phyloP scores from a whole-genome alignment of 2,888 invertebrate genomes.

The Eulithis testata region DNA sequence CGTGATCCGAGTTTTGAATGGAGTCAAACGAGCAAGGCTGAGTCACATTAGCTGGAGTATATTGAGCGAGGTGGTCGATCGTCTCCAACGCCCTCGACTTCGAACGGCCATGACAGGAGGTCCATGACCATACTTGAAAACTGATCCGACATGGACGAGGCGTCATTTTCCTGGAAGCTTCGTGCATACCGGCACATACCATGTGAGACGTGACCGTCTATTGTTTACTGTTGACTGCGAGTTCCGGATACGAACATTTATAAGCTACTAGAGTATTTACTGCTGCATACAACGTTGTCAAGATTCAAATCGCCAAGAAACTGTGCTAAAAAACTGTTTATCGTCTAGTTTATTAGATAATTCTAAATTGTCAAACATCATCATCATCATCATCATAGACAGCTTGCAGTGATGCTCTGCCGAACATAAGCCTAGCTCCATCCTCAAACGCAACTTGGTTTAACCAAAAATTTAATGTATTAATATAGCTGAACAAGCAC shows the following conservation, averaged over 20 bases:
- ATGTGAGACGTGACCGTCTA: slow-evolving; percentile 23
- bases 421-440: too few relatives aligned
- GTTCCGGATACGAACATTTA: slow-evolving; percentile 30
- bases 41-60: slow-evolving; percentile 43
- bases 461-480: background rate
- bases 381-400: too few relatives aligned
- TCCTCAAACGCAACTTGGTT: too few relatives aligned
- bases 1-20: slow-evolving; percentile 51
- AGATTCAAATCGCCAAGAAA: too few relatives aligned
- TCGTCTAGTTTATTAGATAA: too few relatives aligned
- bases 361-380: too few relatives aligned
- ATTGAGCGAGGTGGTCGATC: slow-evolving; percentile 37
- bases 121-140: slow-evolving; percentile 51
- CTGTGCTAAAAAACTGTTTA: too few relatives aligned
- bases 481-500: slow-evolving; percentile 6
- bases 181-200: slow-evolving; percentile 38
- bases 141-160: slow-evolving; percentile 47
- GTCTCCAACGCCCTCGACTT: slow-evolving; percentile 58
- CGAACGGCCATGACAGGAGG: slow-evolving; percentile 52
- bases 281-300: background rate
- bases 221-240: slow-evolving; percentile 28
- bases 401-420: too few relatives aligned
- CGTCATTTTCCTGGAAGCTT: slow-evolving; percentile 53
- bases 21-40: slow-evolving; percentile 55
- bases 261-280: slow-evolving; percentile 1